Evolutionary conservation across 2,113 vertebrate genomes (phyloP), one percentile per base, ranked within the genome.

Genomic region (Lamprologus sp.): DNA sequence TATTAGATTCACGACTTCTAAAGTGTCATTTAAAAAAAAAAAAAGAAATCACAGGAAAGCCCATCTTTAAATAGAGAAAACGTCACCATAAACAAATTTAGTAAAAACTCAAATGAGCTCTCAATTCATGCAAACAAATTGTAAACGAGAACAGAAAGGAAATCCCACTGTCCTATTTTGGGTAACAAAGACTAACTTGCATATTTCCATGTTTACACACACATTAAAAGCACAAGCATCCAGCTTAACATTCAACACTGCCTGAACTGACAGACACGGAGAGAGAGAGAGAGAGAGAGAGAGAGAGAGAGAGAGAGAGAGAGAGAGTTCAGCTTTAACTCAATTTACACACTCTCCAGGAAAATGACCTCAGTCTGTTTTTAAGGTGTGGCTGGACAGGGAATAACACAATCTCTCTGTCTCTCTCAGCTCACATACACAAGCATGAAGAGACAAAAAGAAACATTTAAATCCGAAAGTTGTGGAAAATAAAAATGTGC

Each of bases 281-380:
- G 35, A 8, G 19, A 21, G 15, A 17, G 42, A 6, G 15, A 21
- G 19, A 31, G 15, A 83, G 42, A 12, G 19, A 21, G 19, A 37
- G 45, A 45, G 45, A 17, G 15, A 5, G 6, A 47, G 17, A 51
- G 45, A 19, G 1, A 4, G 15, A 19, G 37, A 7, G n/a, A 9
- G 11, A 35, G 14, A 70, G 83, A 85, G 82, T 88, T 82, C 60
- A 94, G 88, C 68, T 89, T 87, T 15, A 84, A 91, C 73, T 91
- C 84, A 90, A 88, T 92, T 84, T 84, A 83, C 53, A 82, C 63
- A 79, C 84, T 58, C 84, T 91, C 86, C 90, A 92, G 91, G 90
- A 94, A 94, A 94, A 94, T 94, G 90, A 93, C 83, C 90, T 94
- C 92, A 94, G 93, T 84, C 88, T 91, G 92, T 86, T 92, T 90